phyloP scores from a whole-genome alignment of 1,140 invertebrate species.

The Bombus sylvicola region DNA sequence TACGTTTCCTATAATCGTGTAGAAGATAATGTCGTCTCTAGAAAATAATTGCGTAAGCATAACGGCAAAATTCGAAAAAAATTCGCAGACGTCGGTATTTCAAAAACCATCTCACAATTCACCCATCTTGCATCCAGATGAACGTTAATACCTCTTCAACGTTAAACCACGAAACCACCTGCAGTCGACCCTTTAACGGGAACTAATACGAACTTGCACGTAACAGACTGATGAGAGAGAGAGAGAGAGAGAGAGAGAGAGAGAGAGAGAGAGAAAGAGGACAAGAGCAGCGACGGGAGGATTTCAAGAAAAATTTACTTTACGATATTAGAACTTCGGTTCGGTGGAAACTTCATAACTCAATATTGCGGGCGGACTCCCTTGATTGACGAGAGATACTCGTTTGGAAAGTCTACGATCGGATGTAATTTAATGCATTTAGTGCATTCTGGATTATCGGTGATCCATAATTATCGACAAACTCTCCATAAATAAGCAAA shows the following conservation, averaged over 20 bases:
- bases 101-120: background rate
- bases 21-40: no score
- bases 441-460: background rate
- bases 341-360: slow-evolving; percentile 15
- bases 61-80: background rate
- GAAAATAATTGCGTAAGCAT: background rate
- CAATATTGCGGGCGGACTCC: background rate
- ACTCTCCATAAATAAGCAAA: background rate
- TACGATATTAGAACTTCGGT: slow-evolving; percentile 24
- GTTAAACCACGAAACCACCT: background rate
- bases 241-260: no score
- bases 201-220: slow-evolving; percentile 25
- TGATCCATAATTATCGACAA: background rate
- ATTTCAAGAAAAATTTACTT: slow-evolving; percentile 36
- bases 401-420: background rate
- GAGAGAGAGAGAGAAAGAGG: no score
- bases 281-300: background rate
- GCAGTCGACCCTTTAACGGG: background rate
- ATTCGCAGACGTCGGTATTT: background rate
- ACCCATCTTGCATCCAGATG: background rate
- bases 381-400: background rate
- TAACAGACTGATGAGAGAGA: background rate
- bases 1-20: background rate
- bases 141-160: slow-evolving; percentile 2
- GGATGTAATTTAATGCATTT: background rate